Conservation (phyloP, 2,113 vertebrate species). For the Tyrannus savana region DNA sequence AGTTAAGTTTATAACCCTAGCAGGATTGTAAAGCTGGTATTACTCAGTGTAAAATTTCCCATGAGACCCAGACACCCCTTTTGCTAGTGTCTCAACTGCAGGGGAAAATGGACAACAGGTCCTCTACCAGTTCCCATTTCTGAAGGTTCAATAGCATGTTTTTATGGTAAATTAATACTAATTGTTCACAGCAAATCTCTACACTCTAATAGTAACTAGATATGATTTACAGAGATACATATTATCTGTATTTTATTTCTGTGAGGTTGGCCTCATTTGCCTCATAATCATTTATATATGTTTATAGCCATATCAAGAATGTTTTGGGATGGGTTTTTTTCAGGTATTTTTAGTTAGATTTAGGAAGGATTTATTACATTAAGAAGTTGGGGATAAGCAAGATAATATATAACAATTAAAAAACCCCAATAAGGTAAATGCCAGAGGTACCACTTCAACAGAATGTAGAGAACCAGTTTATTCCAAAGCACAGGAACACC, state of each 20-base stretch:
- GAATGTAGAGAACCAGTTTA: conserved; percentile 55
- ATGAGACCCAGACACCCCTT: not conserved
- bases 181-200: not conserved
- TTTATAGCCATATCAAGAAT: not conserved
- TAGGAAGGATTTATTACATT: not conserved
- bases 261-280: not conserved
- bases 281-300: not conserved
- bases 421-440: not conserved
- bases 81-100: not conserved
- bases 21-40: not conserved
- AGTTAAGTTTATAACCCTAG: not conserved
- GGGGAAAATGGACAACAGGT: not conserved
- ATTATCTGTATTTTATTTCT: not conserved
- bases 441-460: conserved; percentile 19
- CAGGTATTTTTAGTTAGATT: not conserved
- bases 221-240: not conserved
- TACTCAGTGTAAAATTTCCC: not conserved
- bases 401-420: not conserved
- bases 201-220: not conserved
- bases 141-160: not conserved
- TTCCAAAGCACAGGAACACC: conserved; percentile 45
- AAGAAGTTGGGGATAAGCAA: not conserved
- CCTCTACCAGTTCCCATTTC: not conserved
- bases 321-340: not conserved
- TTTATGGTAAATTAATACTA: not conserved